Conservation (phyloP, 1,140 invertebrate species). For the Drosophila pseudoobscura region DNA sequence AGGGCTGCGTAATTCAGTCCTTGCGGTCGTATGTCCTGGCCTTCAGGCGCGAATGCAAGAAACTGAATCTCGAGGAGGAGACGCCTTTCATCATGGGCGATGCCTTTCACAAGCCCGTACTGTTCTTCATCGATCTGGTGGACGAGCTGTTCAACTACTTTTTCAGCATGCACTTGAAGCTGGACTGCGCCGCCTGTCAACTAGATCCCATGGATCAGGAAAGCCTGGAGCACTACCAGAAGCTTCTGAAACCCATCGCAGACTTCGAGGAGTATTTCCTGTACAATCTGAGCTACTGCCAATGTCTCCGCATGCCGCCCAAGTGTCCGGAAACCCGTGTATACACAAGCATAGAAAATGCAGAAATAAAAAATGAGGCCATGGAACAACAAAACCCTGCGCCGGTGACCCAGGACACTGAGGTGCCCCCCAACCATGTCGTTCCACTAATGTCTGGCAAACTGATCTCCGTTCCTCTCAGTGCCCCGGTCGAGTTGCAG, state of each 20-base stretch:
- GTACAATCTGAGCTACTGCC: constrained; percentile 63
- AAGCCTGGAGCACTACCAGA: constrained; percentile 50
- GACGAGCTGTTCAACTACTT: constrained; percentile 72
- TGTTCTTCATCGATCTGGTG: constrained; percentile 62
- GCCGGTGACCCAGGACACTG: no score
- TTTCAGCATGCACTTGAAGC: constrained; percentile 36
- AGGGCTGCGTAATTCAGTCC: constrained; percentile 8
- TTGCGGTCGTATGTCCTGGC: constrained; percentile 35
- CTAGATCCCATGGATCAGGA: constrained; percentile 58
- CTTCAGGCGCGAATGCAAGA: constrained; percentile 36
- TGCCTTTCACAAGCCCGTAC: constrained; percentile 67
- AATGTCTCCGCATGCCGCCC: constrained; percentile 39
- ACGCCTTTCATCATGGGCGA: constrained; percentile 58
- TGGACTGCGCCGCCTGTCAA: constrained; percentile 48
- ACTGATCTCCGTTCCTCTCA: no score
- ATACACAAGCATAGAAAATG: no score
- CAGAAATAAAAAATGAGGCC: no score
- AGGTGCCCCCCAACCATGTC: no score
- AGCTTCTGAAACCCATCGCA: constrained; percentile 44
- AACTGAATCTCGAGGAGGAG: constrained; percentile 33
- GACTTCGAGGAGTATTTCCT: constrained; percentile 71
- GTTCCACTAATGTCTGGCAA: no score
- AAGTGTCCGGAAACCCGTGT: constrained; percentile 4
- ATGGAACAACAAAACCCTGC: no score
- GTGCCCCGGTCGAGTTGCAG: no score